Evolutionary conservation across 2,888 invertebrate species (phyloP), one percentile per base, ranked within the genome.

Genomic region (Physocephala rufipes): DNA sequence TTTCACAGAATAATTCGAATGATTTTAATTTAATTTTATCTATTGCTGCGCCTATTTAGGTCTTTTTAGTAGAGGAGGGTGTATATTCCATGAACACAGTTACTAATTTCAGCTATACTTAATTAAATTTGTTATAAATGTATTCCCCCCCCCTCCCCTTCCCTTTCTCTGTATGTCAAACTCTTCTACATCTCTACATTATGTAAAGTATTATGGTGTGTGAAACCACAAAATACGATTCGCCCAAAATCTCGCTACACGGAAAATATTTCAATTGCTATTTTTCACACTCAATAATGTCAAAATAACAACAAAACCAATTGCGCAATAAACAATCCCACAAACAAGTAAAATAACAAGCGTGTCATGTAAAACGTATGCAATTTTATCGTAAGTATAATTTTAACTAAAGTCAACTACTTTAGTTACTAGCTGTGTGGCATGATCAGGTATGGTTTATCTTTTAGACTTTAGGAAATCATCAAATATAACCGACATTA

Each of bases 181-280:
- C 9, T 36, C 36, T 36, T 36, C 36, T 36, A 36, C 9, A 7
- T 36, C 5, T 36, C 4, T 9, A 36, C 28, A 28, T 58, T 13
- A 21, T 30, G 4, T 28, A 36, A 51, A 13, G n/a, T n/a, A n/a
- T n/a, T n/a, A n/a, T n/a, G n/a, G n/a, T 24, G 16, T 63, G 47
- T 26, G 30, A 66, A 67, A 43, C 67, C 67, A 1, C 67, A 24
- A 21, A 58, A 24, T 67, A 45, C 24, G n/a, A n/a, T n/a, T n/a
- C n/a, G n/a, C n/a, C n/a, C n/a, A n/a, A n/a, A n/a, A n/a, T n/a
- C 55, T 26, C 58, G 45, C 67, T 24, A 58, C 67, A 19, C 45
- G 55, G 24, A 67, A 67, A 67, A 55, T 26, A 36, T 24, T 58
- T 67, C 45, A 67, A 67, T 67, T 55, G 58, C 55, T 58, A 67